Base-by-base conservation (phyloP, 2,888 invertebrate species). In the Lampropteryx suffumata region DNA sequence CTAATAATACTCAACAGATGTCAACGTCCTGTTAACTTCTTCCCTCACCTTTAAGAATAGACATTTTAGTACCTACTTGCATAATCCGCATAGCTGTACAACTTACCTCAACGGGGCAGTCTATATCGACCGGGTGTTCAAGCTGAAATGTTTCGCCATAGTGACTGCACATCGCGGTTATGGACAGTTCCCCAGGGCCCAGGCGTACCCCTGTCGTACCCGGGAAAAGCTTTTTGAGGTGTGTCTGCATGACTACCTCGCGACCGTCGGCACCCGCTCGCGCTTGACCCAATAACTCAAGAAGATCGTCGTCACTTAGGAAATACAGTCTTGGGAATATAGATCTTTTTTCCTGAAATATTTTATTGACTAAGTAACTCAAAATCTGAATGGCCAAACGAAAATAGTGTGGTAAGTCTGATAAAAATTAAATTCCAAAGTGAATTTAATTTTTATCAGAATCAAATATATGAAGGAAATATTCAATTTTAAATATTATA, bases 281-380 rank as follows among this genome's bases (percentile, higher is more conserved):
- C 0, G 97, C 95, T 84, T 98, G 98, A 0, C 98, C 98, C 8
- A 99, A 92, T 55, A 99, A 93, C 90, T 99, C 99, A 49, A 99
- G 86, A 45, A 99, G 91, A 82, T 99, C 99, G 72, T 99, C 99
- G 75, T 99, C 99, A 52, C 98, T 98, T 57, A 99, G 92, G 79
- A 99, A 99, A 77, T 99, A 98, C 67, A 99, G 96, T 51, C 99
- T 92, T 5, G 99, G 98, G 85, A 99, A 99, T 39, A 94, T 92
- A 0, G 95, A 94, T 30, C 99, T 93, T 83, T 99, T 99, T 65
- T 97, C 97, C 97, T 98, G 80, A 17, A 67, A 68, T 47, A 4
- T 17, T 9, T 6, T 1, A 9, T 24, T 5, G 11, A 21, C 8
- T 10, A 17, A n/a, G n/a, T n/a, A n/a, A n/a, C n/a, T n/a, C n/a